Conservation (phyloP, 2,888 invertebrate species). For the Papilio gigon region DNA sequence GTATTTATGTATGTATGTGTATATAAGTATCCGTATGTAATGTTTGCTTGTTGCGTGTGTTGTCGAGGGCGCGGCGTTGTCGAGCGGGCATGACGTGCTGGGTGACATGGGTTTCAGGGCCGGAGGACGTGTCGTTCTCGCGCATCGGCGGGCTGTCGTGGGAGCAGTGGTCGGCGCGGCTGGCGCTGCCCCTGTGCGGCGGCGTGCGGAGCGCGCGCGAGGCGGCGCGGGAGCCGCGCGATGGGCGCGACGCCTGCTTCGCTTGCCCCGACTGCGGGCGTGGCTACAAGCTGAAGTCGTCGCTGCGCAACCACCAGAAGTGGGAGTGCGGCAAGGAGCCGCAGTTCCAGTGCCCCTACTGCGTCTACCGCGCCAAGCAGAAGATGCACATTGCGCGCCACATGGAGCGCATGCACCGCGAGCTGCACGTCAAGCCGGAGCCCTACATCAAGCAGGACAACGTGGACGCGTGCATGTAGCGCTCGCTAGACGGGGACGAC, state of each 20-base stretch:
- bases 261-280: slow-evolving; percentile 92
- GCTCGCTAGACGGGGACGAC: slow-evolving; percentile 72
- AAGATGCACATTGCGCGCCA: slow-evolving; percentile 92
- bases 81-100: slow-evolving; percentile 50
- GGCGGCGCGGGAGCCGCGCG: slow-evolving; percentile 57
- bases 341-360: slow-evolving; percentile 91
- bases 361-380: slow-evolving; percentile 92
- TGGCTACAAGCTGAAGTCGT: slow-evolving; percentile 93
- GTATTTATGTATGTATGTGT: slow-evolving; percentile 55
- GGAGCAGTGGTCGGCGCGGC: slow-evolving; percentile 88
- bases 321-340: slow-evolving; percentile 94
- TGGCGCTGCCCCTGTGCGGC: slow-evolving; percentile 86
- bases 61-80: slow-evolving; percentile 48
- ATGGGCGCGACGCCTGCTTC: slow-evolving; percentile 83
- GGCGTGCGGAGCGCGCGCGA: slow-evolving; percentile 71
- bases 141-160: slow-evolving; percentile 86
- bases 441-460: slow-evolving; percentile 78
- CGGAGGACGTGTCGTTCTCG: slow-evolving; percentile 87
- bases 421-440: slow-evolving; percentile 81
- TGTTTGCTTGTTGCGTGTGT: slow-evolving; percentile 42
- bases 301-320: slow-evolving; percentile 91
- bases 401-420: slow-evolving; percentile 92
- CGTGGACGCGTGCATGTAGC: slow-evolving; percentile 78
- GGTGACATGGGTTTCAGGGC: slow-evolving; percentile 63
- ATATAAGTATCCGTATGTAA: slow-evolving; percentile 60